Evolutionary conservation across 2,888 invertebrate genomes (phyloP).

Genomic region (Lasioglossum leucozonium): DNA sequence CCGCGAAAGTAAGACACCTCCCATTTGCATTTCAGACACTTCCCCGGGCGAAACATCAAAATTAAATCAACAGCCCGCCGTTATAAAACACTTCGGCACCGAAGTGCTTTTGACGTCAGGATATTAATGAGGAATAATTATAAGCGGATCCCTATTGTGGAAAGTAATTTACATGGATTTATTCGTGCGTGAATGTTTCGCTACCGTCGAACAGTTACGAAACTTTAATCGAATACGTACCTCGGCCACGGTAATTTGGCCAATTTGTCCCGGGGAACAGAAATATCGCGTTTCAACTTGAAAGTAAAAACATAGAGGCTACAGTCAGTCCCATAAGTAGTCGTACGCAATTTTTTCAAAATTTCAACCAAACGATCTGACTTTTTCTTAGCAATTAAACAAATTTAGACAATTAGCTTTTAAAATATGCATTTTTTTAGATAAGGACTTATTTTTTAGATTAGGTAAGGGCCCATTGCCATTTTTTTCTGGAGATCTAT

Average conservation of each 20-base stretch:
- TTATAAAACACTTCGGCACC: slow-evolving; percentile 44
- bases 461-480: no score
- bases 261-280: not conserved
- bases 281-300: not conserved
- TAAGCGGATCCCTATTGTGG: slow-evolving; percentile 43
- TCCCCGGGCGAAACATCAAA: slow-evolving; percentile 22
- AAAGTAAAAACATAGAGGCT: not conserved
- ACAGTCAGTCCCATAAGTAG: no score
- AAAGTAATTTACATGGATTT: slow-evolving; percentile 48
- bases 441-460: no score
- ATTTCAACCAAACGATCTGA: no score
- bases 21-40: slow-evolving; percentile 44
- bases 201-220: not conserved
- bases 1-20: slow-evolving; percentile 3
- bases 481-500: no score
- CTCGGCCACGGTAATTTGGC: not conserved
- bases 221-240: slow-evolving; percentile 23
- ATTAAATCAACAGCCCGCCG: slow-evolving; percentile 51
- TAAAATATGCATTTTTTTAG: no score
- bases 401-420: no score
- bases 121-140: slow-evolving; percentile 60
- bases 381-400: no score
- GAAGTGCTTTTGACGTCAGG: slow-evolving; percentile 49
- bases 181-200: slow-evolving; percentile 42
- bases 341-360: no score